Base-by-base conservation (phyloP, 2,797 vertebrate species). In the Melanogrammus aeglefinus region DNA sequence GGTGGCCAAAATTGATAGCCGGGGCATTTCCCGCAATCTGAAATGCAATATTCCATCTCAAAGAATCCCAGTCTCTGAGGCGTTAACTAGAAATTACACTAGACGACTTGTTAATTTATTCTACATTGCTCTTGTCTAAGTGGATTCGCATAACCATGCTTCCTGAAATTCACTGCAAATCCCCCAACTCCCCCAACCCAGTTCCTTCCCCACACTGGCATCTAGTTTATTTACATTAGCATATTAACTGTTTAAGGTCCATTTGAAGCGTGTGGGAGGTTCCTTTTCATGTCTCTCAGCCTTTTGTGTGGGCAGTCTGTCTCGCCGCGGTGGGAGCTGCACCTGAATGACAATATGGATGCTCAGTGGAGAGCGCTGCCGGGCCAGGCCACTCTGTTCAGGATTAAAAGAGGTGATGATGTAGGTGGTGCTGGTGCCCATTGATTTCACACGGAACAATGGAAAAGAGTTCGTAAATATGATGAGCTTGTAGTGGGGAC, bases 201-300 rank as follows among this genome's bases (percentile, higher is more conserved):
- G 88, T 87, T 87, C 72, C 81, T 80, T 85, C 29, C 29, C 6
- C 24, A 2, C 24, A 31, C 74, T 88, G 76, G 76, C 89, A 74
- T 87, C 82, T 86, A 31, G 72, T 77, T 21, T 47, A 76, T 86
- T 81, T 75, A 85, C 47, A 57, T 57, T 57, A 21, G 16, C 16
- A 57, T 57, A 57, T 57, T 57, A 21, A 57, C 47, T 57, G 18
- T 57, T 57, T 57, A 6, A 21, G 16, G 18, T 57, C 47, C 47
- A 57, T 57, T 4, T 18, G 21, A 16, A 18, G 47, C 18, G 47
- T 57, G 47, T 4, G 44, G 71, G 80, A 80, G 83, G 78, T 72
- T 79, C 78, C 75, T 81, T 88, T 84, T 85, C 79, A 89, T 87
- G 79, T 83, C 72, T 66, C 76, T 79, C 29, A 79, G 83, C 74